A percentile compares a stretch with the other conserved stretches of the same genome.
These are phyloP conservation scores for Neotoma lepida DNA, from an alignment of 2,113 vertebrate species.

Conservation along the genomic window DNA sequence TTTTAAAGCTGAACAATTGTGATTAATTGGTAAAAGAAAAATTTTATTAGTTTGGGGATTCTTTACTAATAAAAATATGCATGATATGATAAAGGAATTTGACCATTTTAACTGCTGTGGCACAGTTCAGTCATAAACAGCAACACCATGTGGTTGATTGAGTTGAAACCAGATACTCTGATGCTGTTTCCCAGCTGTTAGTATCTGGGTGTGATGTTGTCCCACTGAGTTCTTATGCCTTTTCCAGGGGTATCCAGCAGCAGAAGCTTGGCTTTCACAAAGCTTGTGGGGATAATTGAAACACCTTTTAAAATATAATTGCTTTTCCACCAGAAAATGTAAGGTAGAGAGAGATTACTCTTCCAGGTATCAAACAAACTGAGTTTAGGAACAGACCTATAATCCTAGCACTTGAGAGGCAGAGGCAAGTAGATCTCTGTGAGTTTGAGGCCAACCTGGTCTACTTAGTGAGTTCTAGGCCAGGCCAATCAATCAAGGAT, in stretches of 20 bases:
- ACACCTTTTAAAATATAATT: slow-evolving; percentile 59
- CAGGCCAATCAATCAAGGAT: not conserved
- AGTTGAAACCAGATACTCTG: not conserved
- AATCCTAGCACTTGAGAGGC: not conserved
- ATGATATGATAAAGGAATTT: not conserved
- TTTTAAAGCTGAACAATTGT: not conserved
- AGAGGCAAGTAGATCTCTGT: not conserved
- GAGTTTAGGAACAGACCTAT: not conserved
- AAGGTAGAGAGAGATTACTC: slow-evolving; percentile 35
- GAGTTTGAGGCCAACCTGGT: not conserved
- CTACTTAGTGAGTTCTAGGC: not conserved
- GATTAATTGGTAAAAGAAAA: not conserved
- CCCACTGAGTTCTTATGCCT: not conserved
- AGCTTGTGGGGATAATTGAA: slow-evolving; percentile 42
- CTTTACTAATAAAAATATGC: slow-evolving; percentile 4
- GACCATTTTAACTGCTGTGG: not conserved
- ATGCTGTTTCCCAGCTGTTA: not conserved
- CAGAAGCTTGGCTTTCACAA: not conserved
- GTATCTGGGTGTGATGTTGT: not conserved
- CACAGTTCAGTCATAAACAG: not conserved
- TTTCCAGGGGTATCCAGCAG: not conserved
- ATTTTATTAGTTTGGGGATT: not conserved
- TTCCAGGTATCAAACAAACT: slow-evolving; percentile 55
- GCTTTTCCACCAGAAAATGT: slow-evolving; percentile 65
- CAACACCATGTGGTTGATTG: not conserved